Conservation (phyloP, 2,888 invertebrate species). For the Drosophila acutilabella region DNA sequence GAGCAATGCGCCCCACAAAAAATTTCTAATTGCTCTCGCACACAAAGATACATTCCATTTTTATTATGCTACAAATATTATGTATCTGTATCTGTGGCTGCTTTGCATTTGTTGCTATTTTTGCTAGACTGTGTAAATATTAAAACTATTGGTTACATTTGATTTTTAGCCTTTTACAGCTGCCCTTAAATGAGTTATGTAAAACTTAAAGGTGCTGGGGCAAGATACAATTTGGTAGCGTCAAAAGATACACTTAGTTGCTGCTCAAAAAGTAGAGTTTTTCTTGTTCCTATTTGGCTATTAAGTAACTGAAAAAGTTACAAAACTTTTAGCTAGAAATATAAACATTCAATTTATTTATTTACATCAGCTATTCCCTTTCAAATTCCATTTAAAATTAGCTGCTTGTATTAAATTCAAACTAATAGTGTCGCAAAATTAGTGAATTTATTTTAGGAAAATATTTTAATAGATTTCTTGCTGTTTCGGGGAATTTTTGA, state of each 20-base stretch:
- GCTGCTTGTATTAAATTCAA: too few relatives aligned
- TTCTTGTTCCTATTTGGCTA: too few relatives aligned
- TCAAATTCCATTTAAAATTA: too few relatives aligned
- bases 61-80: constrained; percentile 20
- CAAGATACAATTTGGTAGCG: too few relatives aligned
- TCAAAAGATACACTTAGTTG: too few relatives aligned
- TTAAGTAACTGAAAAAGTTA: too few relatives aligned
- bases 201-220: constrained; percentile 11
- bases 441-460: too few relatives aligned
- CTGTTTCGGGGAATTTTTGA: background rate
- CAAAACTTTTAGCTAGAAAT: too few relatives aligned
- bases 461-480: background rate
- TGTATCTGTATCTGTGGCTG: constrained; percentile 5
- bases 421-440: too few relatives aligned
- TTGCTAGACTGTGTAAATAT: constrained; percentile 23
- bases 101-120: constrained; percentile 15
- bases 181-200: constrained; percentile 38
- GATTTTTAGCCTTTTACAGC: constrained; percentile 2
- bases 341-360: too few relatives aligned
- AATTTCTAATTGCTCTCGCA: constrained; percentile 35
- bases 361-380: too few relatives aligned
- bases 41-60: constrained; percentile 45
- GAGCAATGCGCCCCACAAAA: constrained; percentile 28
- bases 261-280: too few relatives aligned
- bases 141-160: constrained; percentile 26